phyloP scores from a whole-genome alignment of 2,797 vertebrate species.

The Typhlichthys eigenmanni region DNA sequence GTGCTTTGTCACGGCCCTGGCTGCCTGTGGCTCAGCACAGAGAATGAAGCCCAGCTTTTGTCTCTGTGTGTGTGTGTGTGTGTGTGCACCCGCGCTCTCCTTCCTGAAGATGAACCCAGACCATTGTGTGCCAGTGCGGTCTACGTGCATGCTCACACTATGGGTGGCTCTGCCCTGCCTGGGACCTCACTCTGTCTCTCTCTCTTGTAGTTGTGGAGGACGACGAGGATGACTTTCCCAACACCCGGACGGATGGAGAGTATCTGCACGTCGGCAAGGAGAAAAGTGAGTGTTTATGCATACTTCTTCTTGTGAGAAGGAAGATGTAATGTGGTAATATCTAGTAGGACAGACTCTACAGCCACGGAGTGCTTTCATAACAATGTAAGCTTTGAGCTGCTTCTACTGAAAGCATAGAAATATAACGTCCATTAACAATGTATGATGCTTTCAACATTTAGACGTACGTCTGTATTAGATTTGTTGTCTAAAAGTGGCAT shows the following conservation, averaged over 20 bases:
- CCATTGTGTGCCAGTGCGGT: conserved; percentile 66
- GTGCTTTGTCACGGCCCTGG: conserved; percentile 14
- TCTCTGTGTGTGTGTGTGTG: conserved; percentile 31
- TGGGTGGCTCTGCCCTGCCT: conserved; percentile 8
- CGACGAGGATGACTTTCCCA: conserved; percentile 93
- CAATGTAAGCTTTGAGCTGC: too few species aligned
- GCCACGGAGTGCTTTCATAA: too few species aligned
- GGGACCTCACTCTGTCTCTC: conserved; percentile 13
- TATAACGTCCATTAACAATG: too few species aligned
- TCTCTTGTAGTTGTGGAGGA: conserved; percentile 88
- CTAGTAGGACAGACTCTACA: not conserved
- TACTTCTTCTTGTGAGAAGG: not conserved
- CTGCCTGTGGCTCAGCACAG: conserved; percentile 26
- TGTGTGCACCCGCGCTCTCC: conserved; percentile 3
- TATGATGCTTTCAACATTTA: too few species aligned
- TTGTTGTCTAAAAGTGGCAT: too few species aligned
- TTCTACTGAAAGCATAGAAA: too few species aligned
- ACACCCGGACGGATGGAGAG: conserved; percentile 85
- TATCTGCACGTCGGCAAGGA: conserved; percentile 91
- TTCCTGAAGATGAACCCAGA: conserved; percentile 63
- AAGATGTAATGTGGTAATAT: not conserved
- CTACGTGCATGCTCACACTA: conserved; percentile 34
- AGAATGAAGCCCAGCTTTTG: conserved; percentile 67
- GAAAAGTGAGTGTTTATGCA: conserved; percentile 82
- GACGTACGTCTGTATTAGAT: too few species aligned